Evolutionary conservation across 2,797 vertebrate genomes (phyloP).

Genomic region (Strix occidentalis): DNA sequence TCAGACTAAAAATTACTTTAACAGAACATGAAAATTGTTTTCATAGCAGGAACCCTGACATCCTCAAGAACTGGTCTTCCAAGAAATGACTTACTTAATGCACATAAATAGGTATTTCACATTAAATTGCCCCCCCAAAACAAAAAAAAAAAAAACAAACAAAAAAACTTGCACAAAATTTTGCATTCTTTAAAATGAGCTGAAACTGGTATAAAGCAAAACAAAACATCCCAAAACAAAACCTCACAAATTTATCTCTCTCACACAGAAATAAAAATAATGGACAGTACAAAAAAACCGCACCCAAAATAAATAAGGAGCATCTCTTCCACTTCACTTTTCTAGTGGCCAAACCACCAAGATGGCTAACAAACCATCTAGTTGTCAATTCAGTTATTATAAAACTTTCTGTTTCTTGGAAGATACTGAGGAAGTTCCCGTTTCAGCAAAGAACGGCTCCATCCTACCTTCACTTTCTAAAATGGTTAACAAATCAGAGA

Average conservation of each 20-base stretch:
- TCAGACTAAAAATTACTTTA: constrained; percentile 11
- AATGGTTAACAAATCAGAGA: neutral
- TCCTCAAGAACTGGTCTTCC: neutral
- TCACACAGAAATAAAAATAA: neutral
- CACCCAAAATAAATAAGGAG: neutral
- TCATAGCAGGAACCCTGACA: neutral
- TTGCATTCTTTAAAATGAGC: neutral
- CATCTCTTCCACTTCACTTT: neutral
- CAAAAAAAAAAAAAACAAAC: neutral
- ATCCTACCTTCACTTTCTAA: neutral
- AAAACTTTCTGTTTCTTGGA: neutral
- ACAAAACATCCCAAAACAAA: neutral
- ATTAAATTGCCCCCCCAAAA: neutral
- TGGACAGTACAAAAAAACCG: neutral
- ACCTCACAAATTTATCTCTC: neutral
- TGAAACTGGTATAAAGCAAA: neutral
- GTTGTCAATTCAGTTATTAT: neutral
- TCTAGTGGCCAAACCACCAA: neutral
- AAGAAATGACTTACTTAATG: neutral
- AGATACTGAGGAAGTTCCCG: neutral
- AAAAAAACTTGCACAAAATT: neutral
- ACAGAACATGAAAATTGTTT: neutral
- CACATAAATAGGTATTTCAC: neutral
- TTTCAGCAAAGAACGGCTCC: neutral
- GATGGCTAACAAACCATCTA: neutral